Evolutionary conservation across 2,113 vertebrate genomes (phyloP).

Genomic region (Carassius auratus): DNA sequence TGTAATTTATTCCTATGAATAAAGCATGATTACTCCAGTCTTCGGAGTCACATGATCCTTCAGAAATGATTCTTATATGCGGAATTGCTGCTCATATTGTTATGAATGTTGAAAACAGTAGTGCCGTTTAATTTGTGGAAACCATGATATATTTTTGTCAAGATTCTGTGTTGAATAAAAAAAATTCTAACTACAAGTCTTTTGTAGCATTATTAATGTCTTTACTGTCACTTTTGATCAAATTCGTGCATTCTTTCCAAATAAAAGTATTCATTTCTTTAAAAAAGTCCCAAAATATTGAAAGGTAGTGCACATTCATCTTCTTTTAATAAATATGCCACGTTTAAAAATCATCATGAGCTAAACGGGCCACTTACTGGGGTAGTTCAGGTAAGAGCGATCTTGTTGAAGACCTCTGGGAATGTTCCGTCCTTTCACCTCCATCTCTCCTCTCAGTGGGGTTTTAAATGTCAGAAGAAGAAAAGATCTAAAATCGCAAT

Average conservation of each 20-base stretch:
- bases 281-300: no score
- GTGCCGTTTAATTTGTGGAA: no score
- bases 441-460: conserved; percentile 2
- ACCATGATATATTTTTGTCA: no score
- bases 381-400: background rate
- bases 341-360: background rate
- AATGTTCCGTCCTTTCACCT: conserved; percentile 11
- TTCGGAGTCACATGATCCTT: no score
- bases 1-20: no score
- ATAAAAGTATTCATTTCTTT: background rate
- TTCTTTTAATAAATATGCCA: background rate
- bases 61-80: no score
- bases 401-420: background rate
- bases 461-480: conserved; percentile 21
- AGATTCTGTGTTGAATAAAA: no score
- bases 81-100: no score
- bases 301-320: background rate
- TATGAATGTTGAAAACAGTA: no score
- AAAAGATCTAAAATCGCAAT: conserved; percentile 16
- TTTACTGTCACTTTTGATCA: background rate
- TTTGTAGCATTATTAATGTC: no score
- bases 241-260: background rate
- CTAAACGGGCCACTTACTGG: background rate
- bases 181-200: no score
- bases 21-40: no score